phyloP scores from a whole-genome alignment of 2,113 vertebrate species.

The Cavia porcellus region DNA sequence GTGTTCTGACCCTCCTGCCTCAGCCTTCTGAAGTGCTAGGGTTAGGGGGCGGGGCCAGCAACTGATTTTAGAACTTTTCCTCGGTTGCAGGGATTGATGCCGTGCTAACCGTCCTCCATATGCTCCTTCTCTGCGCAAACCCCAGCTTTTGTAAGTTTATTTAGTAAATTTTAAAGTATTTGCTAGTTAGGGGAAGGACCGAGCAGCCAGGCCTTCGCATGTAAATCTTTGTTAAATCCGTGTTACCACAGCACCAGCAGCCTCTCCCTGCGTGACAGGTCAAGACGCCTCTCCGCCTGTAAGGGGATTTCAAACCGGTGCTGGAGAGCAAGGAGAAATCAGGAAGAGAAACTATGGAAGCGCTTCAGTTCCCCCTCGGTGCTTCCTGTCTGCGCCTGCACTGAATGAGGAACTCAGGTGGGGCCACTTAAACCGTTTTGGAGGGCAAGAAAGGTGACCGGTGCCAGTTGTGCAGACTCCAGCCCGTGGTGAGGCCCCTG shows the following conservation, averaged over 20 bases:
- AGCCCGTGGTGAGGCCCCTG: not conserved
- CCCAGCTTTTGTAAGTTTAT: not conserved
- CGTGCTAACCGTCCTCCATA: not conserved
- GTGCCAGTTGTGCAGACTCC: not conserved
- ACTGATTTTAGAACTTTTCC: not conserved
- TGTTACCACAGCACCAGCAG: not conserved
- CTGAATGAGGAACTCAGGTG: not conserved
- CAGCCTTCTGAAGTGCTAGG: not conserved
- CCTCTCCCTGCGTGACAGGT: not conserved
- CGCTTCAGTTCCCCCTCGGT: not conserved
- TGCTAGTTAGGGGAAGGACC: not conserved
- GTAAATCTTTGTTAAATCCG: conserved; percentile 4
- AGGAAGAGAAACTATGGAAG: not conserved
- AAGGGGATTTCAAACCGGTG: not conserved
- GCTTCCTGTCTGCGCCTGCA: not conserved
- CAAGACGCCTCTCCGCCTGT: not conserved
- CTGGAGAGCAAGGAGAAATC: not conserved
- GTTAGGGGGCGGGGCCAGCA: not conserved
- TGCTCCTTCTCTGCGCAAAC: not conserved
- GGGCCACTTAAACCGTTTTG: not conserved
- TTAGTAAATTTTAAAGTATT: not conserved
- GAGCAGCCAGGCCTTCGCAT: not conserved
- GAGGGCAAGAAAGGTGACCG: not conserved
- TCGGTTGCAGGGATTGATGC: not conserved
- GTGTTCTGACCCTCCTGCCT: not conserved